A percentile compares a stretch with the other conserved stretches of the same genome.
These are phyloP conservation scores for Panthera uncia DNA, from an alignment of 2,113 vertebrate species.

Conservation along the genomic window DNA sequence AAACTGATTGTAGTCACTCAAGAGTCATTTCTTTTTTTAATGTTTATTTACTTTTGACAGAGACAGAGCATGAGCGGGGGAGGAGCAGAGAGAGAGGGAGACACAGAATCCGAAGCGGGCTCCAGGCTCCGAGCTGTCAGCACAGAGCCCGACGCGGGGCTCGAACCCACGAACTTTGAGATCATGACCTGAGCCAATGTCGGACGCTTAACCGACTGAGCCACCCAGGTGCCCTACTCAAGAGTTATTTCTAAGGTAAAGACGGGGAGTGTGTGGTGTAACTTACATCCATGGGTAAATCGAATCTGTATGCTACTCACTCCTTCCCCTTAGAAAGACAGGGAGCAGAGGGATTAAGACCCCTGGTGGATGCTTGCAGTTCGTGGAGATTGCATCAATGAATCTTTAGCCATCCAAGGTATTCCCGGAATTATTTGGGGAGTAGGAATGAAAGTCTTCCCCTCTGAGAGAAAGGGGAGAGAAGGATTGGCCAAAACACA, in stretches of 20 bases:
- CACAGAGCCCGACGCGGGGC: too few relatives aligned
- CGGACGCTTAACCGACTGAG: too few relatives aligned
- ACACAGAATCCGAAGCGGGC: too few relatives aligned
- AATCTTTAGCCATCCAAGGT: background rate
- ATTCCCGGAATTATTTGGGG: background rate
- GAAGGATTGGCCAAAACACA: background rate
- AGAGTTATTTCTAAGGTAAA: background rate
- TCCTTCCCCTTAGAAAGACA: background rate
- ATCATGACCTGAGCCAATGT: too few relatives aligned
- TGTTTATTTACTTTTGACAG: too few relatives aligned
- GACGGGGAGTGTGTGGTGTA: background rate
- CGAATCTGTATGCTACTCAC: background rate
- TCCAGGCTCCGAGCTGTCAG: too few relatives aligned
- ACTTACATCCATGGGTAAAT: background rate
- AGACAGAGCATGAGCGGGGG: too few relatives aligned
- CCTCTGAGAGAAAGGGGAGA: background rate
- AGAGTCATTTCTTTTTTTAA: background rate
- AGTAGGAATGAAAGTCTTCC: background rate
- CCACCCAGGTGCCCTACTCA: too few relatives aligned
- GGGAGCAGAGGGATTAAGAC: background rate
- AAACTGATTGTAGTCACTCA: background rate
- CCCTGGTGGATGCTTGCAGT: background rate
- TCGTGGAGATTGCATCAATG: background rate
- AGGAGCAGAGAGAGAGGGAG: too few relatives aligned
- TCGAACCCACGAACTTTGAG: too few relatives aligned